phyloP scores from a whole-genome alignment of 1,140 invertebrate species.

The Camponotus pennsylvanicus region DNA sequence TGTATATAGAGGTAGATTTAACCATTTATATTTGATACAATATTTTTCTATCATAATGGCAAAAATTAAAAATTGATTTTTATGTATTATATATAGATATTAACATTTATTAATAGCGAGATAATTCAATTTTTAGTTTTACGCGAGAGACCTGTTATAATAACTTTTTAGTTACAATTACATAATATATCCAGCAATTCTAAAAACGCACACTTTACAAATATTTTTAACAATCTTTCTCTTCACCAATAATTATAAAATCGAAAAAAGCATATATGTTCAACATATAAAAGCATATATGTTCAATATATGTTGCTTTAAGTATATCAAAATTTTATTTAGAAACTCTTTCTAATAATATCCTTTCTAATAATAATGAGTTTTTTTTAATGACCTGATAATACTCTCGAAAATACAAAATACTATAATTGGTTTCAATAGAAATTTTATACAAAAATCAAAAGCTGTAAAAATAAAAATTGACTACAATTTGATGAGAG shows the following conservation, averaged over 20 bases:
- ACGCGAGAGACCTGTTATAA: neutral
- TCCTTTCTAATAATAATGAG: neutral
- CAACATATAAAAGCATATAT: neutral
- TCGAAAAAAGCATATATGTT: neutral
- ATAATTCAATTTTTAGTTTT: neutral
- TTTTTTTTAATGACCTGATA: neutral
- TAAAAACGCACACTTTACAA: neutral
- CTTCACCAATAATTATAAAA: neutral
- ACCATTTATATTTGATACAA: neutral
- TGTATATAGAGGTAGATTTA: neutral
- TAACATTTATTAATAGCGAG: neutral
- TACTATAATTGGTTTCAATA: neutral
- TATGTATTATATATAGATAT: neutral
- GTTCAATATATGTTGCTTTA: neutral
- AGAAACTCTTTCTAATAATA: conserved; percentile 2
- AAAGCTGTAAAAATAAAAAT: neutral
- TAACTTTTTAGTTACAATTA: neutral
- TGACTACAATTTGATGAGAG: neutral
- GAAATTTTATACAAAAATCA: neutral
- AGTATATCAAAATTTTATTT: neutral
- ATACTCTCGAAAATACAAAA: neutral
- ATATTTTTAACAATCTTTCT: neutral
- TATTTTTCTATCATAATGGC: neutral
- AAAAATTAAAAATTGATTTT: conserved; percentile 10
- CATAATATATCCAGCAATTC: neutral